Percentiles rank a stretch among this genome's conserved stretches.
These are phyloP conservation scores for Diceros bicornis DNA, from an alignment of 2,797 vertebrate genomes.

Conservation along the genomic window DNA sequence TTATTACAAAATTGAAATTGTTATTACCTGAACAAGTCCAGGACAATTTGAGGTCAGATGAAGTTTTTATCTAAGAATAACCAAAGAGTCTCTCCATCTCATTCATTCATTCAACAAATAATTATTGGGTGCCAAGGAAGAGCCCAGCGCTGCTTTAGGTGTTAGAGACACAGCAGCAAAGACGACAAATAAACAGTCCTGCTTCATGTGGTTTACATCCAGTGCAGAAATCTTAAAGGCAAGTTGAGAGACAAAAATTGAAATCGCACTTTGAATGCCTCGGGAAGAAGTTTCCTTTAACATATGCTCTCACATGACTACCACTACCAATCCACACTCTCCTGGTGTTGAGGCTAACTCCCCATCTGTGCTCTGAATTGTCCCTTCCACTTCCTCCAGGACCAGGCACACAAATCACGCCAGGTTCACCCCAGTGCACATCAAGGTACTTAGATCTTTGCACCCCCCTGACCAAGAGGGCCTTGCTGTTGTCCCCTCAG, in stretches of 20 bases:
- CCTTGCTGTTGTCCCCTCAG: background rate
- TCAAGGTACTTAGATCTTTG: background rate
- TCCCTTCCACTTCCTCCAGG: background rate
- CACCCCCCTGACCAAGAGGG: background rate
- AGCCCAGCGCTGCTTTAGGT: background rate
- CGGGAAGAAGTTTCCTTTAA: background rate
- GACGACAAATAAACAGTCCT: background rate
- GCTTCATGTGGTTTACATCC: background rate
- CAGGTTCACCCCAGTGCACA: accelerated
- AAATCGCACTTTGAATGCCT: background rate
- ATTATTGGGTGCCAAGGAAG: background rate
- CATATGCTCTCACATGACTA: background rate
- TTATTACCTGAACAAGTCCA: background rate
- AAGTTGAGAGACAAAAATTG: background rate
- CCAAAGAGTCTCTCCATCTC: background rate
- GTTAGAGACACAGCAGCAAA: background rate
- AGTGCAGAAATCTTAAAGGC: background rate
- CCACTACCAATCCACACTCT: background rate
- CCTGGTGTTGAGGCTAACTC: background rate
- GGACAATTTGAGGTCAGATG: background rate
- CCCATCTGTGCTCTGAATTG: background rate
- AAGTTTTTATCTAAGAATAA: background rate
- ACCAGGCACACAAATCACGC: background rate
- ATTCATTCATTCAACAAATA: background rate
- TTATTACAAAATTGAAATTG: conserved; percentile 23